Base-by-base conservation (phyloP, 2,888 invertebrate genomes). In the Timema cristinae region DNA sequence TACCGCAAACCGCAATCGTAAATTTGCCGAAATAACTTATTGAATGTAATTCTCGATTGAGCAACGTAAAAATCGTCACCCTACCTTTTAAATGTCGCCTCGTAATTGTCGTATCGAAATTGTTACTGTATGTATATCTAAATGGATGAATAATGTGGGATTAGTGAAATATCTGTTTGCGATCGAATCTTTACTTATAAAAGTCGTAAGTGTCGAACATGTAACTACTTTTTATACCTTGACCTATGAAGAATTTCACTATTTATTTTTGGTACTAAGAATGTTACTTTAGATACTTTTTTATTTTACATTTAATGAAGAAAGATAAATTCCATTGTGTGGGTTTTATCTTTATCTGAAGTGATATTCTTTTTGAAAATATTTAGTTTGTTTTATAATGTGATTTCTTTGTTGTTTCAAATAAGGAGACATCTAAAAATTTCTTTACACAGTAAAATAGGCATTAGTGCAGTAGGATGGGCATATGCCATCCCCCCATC, bases 91-190 rank as follows among this genome's bases (percentile, higher is more conserved):
- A 69, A 69, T 66, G 72, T 74, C 71, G 74, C 72, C 72, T 70
- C 70, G 70, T 72, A 70, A 70, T 71, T 68, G 72, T 74, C 73
- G 69, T 71, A 68, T 72, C 72, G 74, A 52, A 74, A 74, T 72
- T 69, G 72, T 75, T 75, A 73, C 73, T 71, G 71, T 75, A 68
- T 72, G 68, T 73, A 72, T 72, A 32, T 32, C 32, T 32, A 32
- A 2, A 32, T 32, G 32, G 32, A 32, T 32, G 32, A 32, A 32
- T 32, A 32, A 32, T 32, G 32, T 32, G 32, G 32, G 32, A 32
- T 32, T 32, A 32, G 32, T 32, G 32, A 32, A 32, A 1, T 32
- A 32, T 32, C 32, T 4, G 32, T 32, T 32, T 32, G 32, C 32
- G 32, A 32, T 32, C 32, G 32, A 32, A 32, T 32, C 32, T 32